Percentiles rank a stretch among this genome's conserved stretches.
These are phyloP conservation scores for Cantharis flavilabris DNA, from an alignment of 2,888 invertebrate genomes.

Conservation along the genomic window DNA sequence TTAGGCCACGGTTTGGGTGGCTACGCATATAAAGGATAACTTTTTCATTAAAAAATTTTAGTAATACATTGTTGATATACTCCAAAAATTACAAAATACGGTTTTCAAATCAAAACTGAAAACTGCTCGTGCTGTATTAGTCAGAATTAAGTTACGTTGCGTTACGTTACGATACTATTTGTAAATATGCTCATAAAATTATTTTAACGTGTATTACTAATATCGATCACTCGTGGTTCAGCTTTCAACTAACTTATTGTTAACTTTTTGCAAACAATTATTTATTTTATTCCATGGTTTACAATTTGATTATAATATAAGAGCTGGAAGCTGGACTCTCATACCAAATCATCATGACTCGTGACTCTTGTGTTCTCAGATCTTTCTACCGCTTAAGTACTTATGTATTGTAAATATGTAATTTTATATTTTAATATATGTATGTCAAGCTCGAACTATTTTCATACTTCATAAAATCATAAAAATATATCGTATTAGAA, in stretches of 20 bases:
- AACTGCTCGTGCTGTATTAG: neutral
- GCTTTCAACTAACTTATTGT: neutral
- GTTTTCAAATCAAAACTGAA: constrained; percentile 6
- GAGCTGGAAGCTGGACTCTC: constrained; percentile 34
- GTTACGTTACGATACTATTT: neutral
- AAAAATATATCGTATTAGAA: constrained; percentile 28
- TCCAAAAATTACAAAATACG: neutral
- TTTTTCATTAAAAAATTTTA: neutral
- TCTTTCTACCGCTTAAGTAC: constrained; percentile 25
- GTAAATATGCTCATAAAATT: neutral
- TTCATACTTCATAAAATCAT: constrained; percentile 31
- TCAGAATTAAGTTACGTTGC: neutral
- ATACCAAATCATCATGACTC: constrained; percentile 40
- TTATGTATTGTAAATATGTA: constrained; percentile 29
- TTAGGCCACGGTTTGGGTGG: constrained; percentile 6
- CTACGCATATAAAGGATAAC: constrained; percentile 23
- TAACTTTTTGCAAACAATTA: constrained; percentile 5
- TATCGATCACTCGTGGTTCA: constrained; percentile 3
- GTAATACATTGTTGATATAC: constrained; percentile 12
- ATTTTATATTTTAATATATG: neutral
- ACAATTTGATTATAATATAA: constrained; percentile 2
- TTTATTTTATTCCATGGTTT: constrained; percentile 11
- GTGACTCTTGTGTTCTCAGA: constrained; percentile 26
- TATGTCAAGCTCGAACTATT: constrained; percentile 27
- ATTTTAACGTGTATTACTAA: constrained; percentile 12